phyloP scores from a whole-genome alignment of 2,888 invertebrate genomes.

The Mesodorylaimus sp. region DNA sequence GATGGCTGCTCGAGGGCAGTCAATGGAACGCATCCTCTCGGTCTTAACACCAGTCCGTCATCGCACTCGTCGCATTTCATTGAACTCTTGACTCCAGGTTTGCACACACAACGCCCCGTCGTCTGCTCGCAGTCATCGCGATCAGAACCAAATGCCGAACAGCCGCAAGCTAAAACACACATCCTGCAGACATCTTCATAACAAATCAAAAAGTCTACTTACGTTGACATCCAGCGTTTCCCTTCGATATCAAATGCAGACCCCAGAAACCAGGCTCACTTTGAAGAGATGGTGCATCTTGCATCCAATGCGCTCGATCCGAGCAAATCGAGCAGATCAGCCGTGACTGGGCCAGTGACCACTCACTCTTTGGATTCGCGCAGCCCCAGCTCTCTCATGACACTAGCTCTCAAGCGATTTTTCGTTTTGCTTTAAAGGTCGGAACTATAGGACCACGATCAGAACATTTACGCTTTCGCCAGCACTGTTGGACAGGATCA shows the following conservation, averaged over 20 bases:
- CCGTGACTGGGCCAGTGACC: no score
- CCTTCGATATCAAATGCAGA: conserved; percentile 40
- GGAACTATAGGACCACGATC: no score
- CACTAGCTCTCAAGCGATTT: no score
- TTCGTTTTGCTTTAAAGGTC: no score
- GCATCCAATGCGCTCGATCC: no score
- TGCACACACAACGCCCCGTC: conserved; percentile 73
- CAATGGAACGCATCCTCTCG: conserved; percentile 46
- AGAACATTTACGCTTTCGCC: no score
- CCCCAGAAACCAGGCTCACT: conserved; percentile 81
- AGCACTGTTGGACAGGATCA: no score
- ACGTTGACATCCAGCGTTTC: conserved; percentile 36
- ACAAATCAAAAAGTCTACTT: conserved; percentile 14
- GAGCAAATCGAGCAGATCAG: no score
- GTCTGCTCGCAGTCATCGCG: conserved; percentile 80
- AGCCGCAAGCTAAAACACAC: conserved; percentile 50
- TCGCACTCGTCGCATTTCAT: conserved; percentile 52
- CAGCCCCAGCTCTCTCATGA: no score
- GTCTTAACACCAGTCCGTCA: conserved; percentile 54
- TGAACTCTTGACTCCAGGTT: conserved; percentile 54
- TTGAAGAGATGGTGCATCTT: no score
- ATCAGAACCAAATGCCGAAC: conserved; percentile 65
- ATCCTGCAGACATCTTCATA: background rate
- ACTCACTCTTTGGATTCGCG: no score
- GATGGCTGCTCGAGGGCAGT: background rate